phyloP scores from a whole-genome alignment of 2,888 invertebrate genomes.

The Cantharis rustica region DNA sequence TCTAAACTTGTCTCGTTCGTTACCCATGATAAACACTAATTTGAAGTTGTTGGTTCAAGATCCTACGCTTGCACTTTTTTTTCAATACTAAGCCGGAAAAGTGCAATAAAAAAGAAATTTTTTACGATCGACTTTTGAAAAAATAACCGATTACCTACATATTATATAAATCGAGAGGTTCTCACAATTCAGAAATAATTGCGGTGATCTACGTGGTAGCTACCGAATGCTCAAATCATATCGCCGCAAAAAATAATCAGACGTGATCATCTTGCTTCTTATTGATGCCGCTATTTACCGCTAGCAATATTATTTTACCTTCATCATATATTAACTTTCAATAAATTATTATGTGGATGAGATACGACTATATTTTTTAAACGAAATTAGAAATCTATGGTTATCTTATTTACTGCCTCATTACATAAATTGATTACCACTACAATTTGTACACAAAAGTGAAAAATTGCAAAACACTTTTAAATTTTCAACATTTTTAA shows the following conservation, averaged over 20 bases:
- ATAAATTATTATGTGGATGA: neutral
- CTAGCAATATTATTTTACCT: conserved; percentile 12
- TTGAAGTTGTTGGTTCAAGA: neutral
- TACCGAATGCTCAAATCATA: conserved; percentile 45
- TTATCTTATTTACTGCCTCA: neutral
- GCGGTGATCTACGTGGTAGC: conserved; percentile 49
- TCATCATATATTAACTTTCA: neutral
- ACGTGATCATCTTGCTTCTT: conserved; percentile 29
- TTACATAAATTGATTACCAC: neutral
- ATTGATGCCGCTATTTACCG: conserved; percentile 27
- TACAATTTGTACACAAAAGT: neutral
- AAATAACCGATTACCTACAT: conserved; percentile 15
- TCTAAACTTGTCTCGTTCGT: neutral
- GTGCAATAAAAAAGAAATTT: neutral
- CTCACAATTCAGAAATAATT: conserved; percentile 55
- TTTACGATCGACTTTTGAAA: neutral
- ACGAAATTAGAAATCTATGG: neutral
- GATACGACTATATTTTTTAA: neutral
- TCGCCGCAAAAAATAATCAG: conserved; percentile 31
- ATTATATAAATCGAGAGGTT: conserved; percentile 36
- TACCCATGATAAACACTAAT: neutral
- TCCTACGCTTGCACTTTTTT: neutral
- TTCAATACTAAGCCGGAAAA: neutral
- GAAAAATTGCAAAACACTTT: neutral
- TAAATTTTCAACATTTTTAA: neutral